A percentile compares a stretch with the other conserved stretches of the same genome.
Evolutionary conservation across 1,140 invertebrate species (phyloP).

Genomic region (Lordiphosa mommai): DNA sequence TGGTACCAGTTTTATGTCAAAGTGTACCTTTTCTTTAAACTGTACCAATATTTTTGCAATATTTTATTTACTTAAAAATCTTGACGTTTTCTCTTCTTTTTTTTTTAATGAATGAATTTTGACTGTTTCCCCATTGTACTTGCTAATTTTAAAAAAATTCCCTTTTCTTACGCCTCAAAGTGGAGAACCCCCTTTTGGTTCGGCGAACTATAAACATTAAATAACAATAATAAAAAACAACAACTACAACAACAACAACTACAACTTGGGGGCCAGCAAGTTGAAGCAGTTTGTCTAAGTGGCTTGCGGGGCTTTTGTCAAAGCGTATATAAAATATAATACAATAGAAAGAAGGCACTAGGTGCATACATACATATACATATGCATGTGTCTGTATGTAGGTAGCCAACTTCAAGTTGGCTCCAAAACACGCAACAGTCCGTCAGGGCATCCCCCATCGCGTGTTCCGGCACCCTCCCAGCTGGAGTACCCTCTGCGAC

Average conservation of each 20-base stretch:
- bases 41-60: neutral
- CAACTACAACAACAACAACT: slow-evolving; percentile 15
- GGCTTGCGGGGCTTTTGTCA: slow-evolving; percentile 61
- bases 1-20: too few relatives aligned
- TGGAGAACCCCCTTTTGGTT: slow-evolving; percentile 12
- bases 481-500: slow-evolving; percentile 32
- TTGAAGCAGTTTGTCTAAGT: slow-evolving; percentile 71
- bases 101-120: neutral
- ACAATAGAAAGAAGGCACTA: slow-evolving; percentile 49
- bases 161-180: slow-evolving; percentile 38
- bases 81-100: too few relatives aligned
- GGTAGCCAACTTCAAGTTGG: slow-evolving; percentile 31
- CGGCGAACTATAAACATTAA: slow-evolving; percentile 65
- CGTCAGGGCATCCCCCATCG: slow-evolving; percentile 53
- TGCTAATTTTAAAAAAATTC: slow-evolving; percentile 30
- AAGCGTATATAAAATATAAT: slow-evolving; percentile 57
- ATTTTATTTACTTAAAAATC: neutral
- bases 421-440: slow-evolving; percentile 73
- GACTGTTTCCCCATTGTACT: neutral
- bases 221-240: slow-evolving; percentile 67
- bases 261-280: slow-evolving; percentile 27
- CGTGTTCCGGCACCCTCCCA: slow-evolving; percentile 24
- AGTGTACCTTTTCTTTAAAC: too few relatives aligned
- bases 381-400: neutral
- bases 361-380: slow-evolving; percentile 12